phyloP scores from a whole-genome alignment of 2,888 invertebrate species.

The Scaptomyza polygonia region DNA sequence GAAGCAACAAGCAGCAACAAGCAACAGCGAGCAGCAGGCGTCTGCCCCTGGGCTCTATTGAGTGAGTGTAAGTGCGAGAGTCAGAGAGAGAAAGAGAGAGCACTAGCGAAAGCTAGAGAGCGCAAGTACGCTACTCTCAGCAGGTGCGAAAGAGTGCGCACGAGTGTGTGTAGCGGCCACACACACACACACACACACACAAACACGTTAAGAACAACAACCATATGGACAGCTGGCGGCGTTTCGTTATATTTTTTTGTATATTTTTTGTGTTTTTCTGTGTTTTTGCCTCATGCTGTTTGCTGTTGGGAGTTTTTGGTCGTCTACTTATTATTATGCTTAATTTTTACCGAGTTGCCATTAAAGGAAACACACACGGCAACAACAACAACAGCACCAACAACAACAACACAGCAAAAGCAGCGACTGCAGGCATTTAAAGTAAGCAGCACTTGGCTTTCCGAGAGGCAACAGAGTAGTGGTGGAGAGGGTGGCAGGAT shows the following conservation, averaged over 20 bases:
- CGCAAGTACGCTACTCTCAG: conserved; percentile 26
- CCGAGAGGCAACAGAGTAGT: background rate
- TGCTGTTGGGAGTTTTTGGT: conserved; percentile 64
- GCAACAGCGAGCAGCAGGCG: conserved; percentile 50
- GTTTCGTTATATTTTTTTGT: conserved; percentile 13
- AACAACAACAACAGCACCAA: conserved; percentile 18
- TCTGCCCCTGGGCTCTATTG: conserved; percentile 43
- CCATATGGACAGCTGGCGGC: conserved; percentile 67
- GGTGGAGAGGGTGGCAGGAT: background rate
- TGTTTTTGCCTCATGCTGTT: conserved; percentile 34
- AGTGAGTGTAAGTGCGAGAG: conserved; percentile 18
- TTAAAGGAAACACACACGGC: conserved; percentile 58
- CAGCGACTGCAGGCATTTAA: conserved; percentile 48
- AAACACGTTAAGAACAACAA: conserved; percentile 24
- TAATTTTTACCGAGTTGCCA: conserved; percentile 63
- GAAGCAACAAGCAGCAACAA: conserved; percentile 68
- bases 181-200: conserved; percentile 42
- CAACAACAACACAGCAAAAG: conserved; percentile 32
- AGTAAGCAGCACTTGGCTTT: conserved; percentile 37
- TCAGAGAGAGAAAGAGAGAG: conserved; percentile 31
- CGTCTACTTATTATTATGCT: conserved; percentile 75
- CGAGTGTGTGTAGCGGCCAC: conserved; percentile 51
- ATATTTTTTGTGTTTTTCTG: conserved; percentile 3
- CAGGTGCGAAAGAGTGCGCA: conserved; percentile 38
- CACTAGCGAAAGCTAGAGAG: conserved; percentile 33